A percentile compares a stretch with the other conserved stretches of the same genome.
Conservation (phyloP, 2,113 vertebrate genomes). For the Ptilonorhynchus violaceus region DNA sequence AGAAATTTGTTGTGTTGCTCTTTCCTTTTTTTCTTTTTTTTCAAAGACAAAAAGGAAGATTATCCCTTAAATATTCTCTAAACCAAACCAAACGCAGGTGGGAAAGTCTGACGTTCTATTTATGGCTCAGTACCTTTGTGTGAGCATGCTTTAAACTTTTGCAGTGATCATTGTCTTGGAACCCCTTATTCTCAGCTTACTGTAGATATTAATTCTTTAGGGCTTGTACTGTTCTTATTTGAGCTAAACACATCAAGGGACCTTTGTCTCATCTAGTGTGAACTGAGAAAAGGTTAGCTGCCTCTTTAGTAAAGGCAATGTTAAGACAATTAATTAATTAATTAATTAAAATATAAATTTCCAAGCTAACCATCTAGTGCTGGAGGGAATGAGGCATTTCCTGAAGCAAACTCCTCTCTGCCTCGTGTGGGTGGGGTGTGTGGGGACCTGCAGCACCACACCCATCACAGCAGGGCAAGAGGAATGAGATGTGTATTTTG, state of each 20-base stretch:
- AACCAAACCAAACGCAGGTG: neutral
- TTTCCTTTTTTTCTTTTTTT: neutral
- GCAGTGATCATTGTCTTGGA: neutral
- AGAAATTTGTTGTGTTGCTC: conserved; percentile 26
- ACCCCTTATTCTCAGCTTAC: neutral
- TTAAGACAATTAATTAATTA: neutral
- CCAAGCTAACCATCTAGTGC: neutral
- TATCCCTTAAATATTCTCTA: neutral
- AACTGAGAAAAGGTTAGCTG: neutral
- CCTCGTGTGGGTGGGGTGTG: too few relatives aligned
- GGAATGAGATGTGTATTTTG: neutral
- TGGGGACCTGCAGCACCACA: neutral
- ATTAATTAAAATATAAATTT: neutral
- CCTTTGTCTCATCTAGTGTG: neutral
- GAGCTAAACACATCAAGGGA: neutral
- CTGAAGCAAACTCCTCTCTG: neutral
- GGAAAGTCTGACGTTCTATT: neutral
- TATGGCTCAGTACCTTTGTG: conserved; percentile 6
- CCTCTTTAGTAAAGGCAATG: neutral
- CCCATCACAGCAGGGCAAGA: neutral
- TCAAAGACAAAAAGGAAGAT: neutral
- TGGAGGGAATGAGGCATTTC: neutral
- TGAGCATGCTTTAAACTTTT: neutral
- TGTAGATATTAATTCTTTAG: neutral
- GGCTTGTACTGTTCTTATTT: neutral